Percentiles rank a stretch among this genome's conserved stretches.
phyloP scores from a whole-genome alignment of 2,113 vertebrate species.

The Sinocyclocheilus rhinocerous region DNA sequence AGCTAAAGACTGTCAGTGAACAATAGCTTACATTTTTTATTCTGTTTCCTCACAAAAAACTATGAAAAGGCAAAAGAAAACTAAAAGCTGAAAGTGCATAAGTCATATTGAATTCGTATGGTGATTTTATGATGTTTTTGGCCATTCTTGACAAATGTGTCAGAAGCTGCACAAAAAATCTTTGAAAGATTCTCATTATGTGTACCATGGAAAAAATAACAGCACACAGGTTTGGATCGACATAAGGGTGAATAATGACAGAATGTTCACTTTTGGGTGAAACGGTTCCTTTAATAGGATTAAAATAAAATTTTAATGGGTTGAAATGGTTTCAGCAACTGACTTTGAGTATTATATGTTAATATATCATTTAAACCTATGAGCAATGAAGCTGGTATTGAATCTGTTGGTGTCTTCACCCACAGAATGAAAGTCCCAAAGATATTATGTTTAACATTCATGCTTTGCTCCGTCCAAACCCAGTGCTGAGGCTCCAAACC shows the following conservation, averaged over 20 bases:
- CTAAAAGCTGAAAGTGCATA: neutral
- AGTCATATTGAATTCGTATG: neutral
- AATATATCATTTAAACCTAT: constrained; percentile 21
- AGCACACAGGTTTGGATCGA: neutral
- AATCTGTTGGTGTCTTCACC: constrained; percentile 12
- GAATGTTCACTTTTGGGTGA: neutral
- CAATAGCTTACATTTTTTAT: neutral
- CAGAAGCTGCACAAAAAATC: neutral
- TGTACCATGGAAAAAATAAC: neutral
- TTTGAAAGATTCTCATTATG: neutral
- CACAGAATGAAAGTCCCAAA: neutral
- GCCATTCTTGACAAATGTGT: neutral
- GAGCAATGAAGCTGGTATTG: constrained; percentile 7
- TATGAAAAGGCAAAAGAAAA: neutral
- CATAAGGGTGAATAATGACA: neutral
- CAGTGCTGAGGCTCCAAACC: constrained; percentile 14
- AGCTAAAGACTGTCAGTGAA: neutral
- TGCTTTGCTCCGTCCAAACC: constrained; percentile 20
- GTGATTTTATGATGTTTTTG: neutral
- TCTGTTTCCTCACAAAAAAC: neutral
- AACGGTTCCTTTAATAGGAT: neutral
- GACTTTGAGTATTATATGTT: neutral
- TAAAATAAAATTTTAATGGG: neutral
- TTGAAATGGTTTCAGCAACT: neutral
- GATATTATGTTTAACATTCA: constrained; percentile 24